Evolutionary conservation across 2,797 vertebrate species (phyloP), one percentile per base, ranked within the genome.

Genomic region (Danio tinwini): DNA sequence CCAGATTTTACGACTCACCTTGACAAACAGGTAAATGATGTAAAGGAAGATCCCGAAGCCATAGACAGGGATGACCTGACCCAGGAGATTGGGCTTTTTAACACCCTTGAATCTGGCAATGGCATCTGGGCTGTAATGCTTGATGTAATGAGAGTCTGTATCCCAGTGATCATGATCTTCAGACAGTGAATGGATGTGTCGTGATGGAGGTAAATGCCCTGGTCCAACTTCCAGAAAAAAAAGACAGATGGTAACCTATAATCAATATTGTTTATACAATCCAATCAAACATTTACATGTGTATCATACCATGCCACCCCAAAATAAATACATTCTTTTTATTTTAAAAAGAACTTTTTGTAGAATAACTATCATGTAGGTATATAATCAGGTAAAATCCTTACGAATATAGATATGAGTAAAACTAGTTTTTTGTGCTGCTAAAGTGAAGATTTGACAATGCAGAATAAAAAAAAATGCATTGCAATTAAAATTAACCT

Each of bases 1-100:
- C 9, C 29, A n/a, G 52, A 81, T 39, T 7, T 47, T n/a, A 52
- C 62, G 29, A 12, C 39, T 82, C 93, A 98, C 97, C 96, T 99
- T 98, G 87, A 96, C 94, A 21, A 98, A 93, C 82, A 99, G 97
- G 85, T 97, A 98, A 7, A 98, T 76, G 83, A 99, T 98, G 83
- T 98, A 98, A 47, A 99, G 93, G 80, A 99, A 94, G 82, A 99
- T 96, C 58, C 96, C 97, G 89, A 99, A 98, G 80, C 97, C 96
- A 85, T 99, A 99, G 83, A 98, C 94, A 49, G 97, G 97, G 74
- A 98, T 97, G 69, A 96, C 95, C 87, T 97, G 96, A 14, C 93
- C 92, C 90, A 98, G 94, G 16, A 97, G 90, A 83, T 94, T 94
- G 91, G 95, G 92, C 72, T 95, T 95, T 83, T 82, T 84, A 2